Conservation (phyloP, 2,797 vertebrate species). For the Phoebastria nigripes region DNA sequence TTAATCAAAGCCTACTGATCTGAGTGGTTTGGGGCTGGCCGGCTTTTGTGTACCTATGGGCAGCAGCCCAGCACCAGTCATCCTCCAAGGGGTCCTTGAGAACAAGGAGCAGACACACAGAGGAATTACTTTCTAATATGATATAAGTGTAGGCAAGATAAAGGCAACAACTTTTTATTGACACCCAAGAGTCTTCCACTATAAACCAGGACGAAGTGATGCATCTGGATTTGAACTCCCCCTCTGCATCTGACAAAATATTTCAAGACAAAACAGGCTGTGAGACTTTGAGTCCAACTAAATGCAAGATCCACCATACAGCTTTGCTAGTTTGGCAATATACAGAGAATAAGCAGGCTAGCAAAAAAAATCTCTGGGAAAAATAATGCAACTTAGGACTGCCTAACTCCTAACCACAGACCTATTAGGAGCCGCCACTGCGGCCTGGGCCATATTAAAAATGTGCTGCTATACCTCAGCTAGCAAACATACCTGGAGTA, state of each 20-base stretch:
- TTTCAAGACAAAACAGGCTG: not conserved
- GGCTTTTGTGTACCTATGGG: not conserved
- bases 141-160: not conserved
- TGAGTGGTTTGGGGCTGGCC: not conserved
- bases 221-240: not conserved
- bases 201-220: not conserved
- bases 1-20: not conserved
- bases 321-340: not conserved
- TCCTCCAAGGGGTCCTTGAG: not conserved
- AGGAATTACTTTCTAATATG: not conserved
- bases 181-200: not conserved
- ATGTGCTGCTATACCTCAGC: conserved; percentile 9
- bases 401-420: conserved; percentile 41
- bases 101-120: not conserved
- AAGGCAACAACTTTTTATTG: not conserved
- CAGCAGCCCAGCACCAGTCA: not conserved
- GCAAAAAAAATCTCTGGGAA: conserved; percentile 12
- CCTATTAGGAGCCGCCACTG: conserved; percentile 48
- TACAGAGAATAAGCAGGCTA: not conserved
- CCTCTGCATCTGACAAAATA: not conserved
- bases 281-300: not conserved
- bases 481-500: not conserved
- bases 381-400: not conserved
- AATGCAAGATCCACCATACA: not conserved
- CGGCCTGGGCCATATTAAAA: conserved; percentile 48